Evolutionary conservation across 2,888 invertebrate genomes (phyloP).

Genomic region (Tetranychus truncatus): DNA sequence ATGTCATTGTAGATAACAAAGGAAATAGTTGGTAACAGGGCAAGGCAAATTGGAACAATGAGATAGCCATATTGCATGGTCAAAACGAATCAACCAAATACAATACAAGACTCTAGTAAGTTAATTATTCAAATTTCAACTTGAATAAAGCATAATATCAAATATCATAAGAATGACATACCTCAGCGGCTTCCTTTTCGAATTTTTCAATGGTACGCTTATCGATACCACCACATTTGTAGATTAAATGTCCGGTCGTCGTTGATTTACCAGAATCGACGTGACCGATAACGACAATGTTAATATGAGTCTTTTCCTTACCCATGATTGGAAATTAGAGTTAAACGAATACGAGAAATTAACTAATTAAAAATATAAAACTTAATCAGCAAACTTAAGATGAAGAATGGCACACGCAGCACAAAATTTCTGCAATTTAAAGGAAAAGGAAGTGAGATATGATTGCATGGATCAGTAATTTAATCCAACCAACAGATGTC

Average conservation of each 20-base stretch:
- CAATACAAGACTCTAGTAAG: background rate
- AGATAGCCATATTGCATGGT: background rate
- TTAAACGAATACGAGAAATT: background rate
- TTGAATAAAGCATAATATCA: no score
- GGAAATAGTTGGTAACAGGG: background rate
- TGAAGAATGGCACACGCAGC: no score
- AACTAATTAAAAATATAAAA: no score
- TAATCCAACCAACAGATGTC: no score
- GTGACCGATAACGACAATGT: slow-evolving; percentile 96
- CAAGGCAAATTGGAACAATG: background rate
- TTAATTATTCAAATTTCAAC: no score
- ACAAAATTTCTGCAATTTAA: no score
- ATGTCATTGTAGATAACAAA: background rate
- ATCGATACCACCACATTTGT: slow-evolving; percentile 99
- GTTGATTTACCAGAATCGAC: slow-evolving; percentile 96
- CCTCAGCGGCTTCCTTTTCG: slow-evolving; percentile 97
- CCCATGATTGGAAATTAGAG: background rate
- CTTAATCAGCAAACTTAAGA: no score
- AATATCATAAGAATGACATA: slow-evolving; percentile 26
- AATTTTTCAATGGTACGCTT: slow-evolving; percentile 99
- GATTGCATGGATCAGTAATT: no score
- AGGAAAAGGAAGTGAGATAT: no score
- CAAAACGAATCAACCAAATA: background rate
- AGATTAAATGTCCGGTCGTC: slow-evolving; percentile 94
- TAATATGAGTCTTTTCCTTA: slow-evolving; percentile 93